phyloP scores from a whole-genome alignment of 2,113 vertebrate species.

The Rattus rattus region DNA sequence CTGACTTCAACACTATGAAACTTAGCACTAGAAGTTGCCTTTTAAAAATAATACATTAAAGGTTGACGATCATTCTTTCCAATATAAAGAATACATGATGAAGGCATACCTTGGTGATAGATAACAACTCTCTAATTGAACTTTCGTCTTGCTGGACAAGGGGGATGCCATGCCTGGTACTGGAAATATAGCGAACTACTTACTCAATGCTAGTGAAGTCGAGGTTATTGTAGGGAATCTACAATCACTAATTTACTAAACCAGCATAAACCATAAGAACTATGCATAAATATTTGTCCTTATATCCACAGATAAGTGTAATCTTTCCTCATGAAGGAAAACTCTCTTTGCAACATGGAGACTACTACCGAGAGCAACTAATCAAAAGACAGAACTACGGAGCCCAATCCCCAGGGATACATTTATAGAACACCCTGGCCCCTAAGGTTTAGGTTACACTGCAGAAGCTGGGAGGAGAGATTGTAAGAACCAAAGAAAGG shows the following conservation, averaged over 20 bases:
- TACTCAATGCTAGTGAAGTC: neutral
- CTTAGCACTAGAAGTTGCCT: neutral
- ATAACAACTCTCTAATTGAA: neutral
- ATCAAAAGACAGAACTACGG: neutral
- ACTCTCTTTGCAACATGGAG: neutral
- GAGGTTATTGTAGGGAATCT: neutral
- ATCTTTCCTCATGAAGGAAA: neutral
- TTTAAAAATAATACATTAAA: constrained; percentile 1
- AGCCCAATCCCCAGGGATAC: neutral
- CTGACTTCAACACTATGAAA: neutral
- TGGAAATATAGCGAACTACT: neutral
- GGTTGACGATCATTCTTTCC: neutral
- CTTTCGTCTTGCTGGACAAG: neutral
- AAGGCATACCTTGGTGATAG: neutral
- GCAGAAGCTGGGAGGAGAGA: neutral
- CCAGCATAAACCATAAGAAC: neutral
- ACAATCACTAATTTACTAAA: neutral
- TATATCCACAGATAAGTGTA: neutral
- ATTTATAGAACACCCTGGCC: neutral
- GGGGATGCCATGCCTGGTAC: neutral
- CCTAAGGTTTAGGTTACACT: neutral
- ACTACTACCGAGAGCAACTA: neutral
- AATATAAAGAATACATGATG: neutral
- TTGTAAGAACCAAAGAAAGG: neutral
- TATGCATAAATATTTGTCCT: neutral